Evolutionary conservation across 2,888 invertebrate genomes (phyloP), one percentile per base, ranked within the genome.

Genomic region (Oscheius sp.): DNA sequence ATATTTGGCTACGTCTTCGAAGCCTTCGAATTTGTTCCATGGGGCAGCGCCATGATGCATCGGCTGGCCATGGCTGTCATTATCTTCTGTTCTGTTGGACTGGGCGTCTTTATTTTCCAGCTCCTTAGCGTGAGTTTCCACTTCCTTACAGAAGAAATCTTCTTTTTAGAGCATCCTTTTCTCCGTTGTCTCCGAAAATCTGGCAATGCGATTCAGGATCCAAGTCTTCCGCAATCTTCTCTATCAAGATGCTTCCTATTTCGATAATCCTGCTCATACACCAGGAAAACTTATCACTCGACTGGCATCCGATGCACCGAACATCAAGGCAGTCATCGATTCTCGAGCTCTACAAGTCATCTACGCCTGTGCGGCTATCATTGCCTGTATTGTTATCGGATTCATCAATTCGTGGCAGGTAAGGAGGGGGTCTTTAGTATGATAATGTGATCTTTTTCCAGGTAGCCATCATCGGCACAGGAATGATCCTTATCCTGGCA

Each of bases 231-330:
- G 74, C 18, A 82, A 81, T 70, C 88, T 90, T 69, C 77, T 90
- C 25, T 82, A 88, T 27, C 90, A 90, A 81, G 88, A 89, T 53
- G 86, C 90, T 9, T 89, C 87, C 12, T 90, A 89, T 89, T 90
- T 89, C 74, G 90, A 90, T 84, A 82, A 89, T 41, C 87, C 89
- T 23, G 82, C 85, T 13, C 88, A 89, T 75, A 84, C 89, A 2
- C 84, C 89, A 29, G 89, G 89, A 49, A 90, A 89, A 75, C 76
- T 89, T 16, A 86, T 89, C 61, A 89, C 89, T 0, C 80, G 89
- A 69, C 83, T 90, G 58, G 89, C 90, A 16, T 84, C 89, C 53
- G 90, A 90, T 83, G 89, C 89, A 9, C 89, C 90, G 2, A 85
- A 89, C 63, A 86, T 90, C 41, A 89, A 89, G 86, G 86, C 82